phyloP scores from a whole-genome alignment of 2,888 invertebrate species.

The Cryptocheilus praepositus region DNA sequence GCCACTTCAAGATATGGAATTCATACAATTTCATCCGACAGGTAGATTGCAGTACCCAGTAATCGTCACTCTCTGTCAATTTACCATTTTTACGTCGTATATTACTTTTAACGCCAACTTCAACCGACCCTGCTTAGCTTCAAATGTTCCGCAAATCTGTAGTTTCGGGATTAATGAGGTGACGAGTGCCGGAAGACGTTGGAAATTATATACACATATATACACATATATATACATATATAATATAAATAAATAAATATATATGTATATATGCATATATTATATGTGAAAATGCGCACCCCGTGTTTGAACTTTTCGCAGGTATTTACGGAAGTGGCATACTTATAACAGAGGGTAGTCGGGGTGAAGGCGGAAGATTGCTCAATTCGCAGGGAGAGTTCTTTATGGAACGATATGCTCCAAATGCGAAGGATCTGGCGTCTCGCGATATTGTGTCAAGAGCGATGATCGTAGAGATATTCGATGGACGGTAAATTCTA shows the following conservation, averaged over 20 bases:
- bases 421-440: conserved; percentile 97
- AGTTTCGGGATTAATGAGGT: no score
- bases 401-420: conserved; percentile 98
- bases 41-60: conserved; percentile 75
- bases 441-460: conserved; percentile 98
- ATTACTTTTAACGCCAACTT: no score
- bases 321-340: conserved; percentile 99
- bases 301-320: conserved; percentile 60
- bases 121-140: no score
- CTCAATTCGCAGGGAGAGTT: conserved; percentile 96
- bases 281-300: no score
- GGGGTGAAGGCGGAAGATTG: conserved; percentile 97
- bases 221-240: no score
- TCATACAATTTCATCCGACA: conserved; percentile 99
- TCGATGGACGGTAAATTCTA: conserved; percentile 83
- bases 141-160: no score
- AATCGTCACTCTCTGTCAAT: not conserved
- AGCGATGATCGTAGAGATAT: conserved; percentile 96
- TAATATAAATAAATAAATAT: no score
- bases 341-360: conserved; percentile 96
- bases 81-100: no score
- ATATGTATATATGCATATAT: no score
- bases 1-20: conserved; percentile 97
- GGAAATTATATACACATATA: no score
- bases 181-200: no score